Evolutionary conservation across 1,140 invertebrate genomes (phyloP).

Genomic region (Choristoneura fumiferana): DNA sequence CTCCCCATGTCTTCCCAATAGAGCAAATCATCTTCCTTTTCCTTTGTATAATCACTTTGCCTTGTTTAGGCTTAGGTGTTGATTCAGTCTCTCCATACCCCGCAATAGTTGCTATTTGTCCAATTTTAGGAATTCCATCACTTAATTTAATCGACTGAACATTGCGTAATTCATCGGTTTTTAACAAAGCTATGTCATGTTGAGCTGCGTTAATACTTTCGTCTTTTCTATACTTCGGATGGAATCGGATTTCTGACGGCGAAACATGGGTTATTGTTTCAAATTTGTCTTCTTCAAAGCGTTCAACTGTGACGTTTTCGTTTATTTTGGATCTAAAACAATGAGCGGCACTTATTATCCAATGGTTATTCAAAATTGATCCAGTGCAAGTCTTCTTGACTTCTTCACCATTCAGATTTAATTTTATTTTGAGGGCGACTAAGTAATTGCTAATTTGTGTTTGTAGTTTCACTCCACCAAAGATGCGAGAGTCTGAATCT

Average conservation of each 20-base stretch:
- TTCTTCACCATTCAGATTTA: background rate
- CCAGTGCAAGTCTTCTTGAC: background rate
- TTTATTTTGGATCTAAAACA: background rate
- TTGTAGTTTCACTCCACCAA: background rate
- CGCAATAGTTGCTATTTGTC: background rate
- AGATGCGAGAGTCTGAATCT: background rate
- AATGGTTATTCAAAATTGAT: background rate
- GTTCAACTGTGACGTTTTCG: background rate
- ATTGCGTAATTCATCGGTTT: background rate
- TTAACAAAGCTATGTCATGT: background rate
- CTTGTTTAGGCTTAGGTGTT: background rate
- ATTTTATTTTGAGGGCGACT: background rate
- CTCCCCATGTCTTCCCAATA: background rate
- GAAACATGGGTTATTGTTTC: background rate
- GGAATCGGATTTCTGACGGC: background rate
- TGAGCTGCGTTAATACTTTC: background rate
- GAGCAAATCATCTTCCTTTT: background rate
- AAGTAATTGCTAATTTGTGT: background rate
- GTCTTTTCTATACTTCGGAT: conserved; percentile 1
- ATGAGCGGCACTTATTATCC: conserved; percentile 12
- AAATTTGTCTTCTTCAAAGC: background rate
- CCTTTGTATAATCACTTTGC: background rate
- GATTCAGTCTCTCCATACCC: background rate
- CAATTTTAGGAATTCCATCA: background rate
- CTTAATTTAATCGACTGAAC: background rate